phyloP scores from a whole-genome alignment of 1,140 invertebrate genomes.

The Diabrotica undecimpunctata region DNA sequence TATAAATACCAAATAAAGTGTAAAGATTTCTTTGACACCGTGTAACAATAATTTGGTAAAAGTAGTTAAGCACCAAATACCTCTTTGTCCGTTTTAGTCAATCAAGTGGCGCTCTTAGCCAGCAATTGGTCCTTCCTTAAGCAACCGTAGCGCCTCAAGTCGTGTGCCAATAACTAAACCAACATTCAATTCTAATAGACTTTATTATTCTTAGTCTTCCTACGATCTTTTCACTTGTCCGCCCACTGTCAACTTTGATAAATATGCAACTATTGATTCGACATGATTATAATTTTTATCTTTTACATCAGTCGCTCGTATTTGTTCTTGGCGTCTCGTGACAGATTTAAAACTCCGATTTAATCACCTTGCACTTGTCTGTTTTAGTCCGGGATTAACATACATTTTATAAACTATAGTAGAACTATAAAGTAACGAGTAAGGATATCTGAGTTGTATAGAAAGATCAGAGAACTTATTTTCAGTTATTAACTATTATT shows the following conservation, averaged over 20 bases:
- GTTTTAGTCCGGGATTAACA: not conserved
- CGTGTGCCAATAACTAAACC: not conserved
- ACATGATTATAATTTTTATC: slow-evolving; percentile 5
- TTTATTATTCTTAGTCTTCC: not conserved
- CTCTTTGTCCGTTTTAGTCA: not conserved
- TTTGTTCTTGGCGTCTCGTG: slow-evolving; percentile 6
- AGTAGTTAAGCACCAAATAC: too few species aligned
- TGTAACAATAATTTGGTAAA: too few species aligned
- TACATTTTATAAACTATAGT: too few species aligned
- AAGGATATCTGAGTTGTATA: too few species aligned
- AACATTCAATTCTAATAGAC: not conserved
- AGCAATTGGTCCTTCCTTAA: too few species aligned
- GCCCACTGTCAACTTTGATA: slow-evolving; percentile 1
- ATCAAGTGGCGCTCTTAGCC: too few species aligned
- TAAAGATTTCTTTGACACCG: too few species aligned
- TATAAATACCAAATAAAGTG: too few species aligned
- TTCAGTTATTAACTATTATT: too few species aligned
- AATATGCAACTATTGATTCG: not conserved
- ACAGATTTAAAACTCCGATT: not conserved
- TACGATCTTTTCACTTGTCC: slow-evolving; percentile 11
- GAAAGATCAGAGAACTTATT: too few species aligned
- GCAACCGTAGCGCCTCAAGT: too few species aligned
- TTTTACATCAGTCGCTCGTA: not conserved
- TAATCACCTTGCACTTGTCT: slow-evolving; percentile 8
- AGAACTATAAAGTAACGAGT: too few species aligned